phyloP scores from a whole-genome alignment of 2,797 vertebrate genomes.

The Heliangelus exortis region DNA sequence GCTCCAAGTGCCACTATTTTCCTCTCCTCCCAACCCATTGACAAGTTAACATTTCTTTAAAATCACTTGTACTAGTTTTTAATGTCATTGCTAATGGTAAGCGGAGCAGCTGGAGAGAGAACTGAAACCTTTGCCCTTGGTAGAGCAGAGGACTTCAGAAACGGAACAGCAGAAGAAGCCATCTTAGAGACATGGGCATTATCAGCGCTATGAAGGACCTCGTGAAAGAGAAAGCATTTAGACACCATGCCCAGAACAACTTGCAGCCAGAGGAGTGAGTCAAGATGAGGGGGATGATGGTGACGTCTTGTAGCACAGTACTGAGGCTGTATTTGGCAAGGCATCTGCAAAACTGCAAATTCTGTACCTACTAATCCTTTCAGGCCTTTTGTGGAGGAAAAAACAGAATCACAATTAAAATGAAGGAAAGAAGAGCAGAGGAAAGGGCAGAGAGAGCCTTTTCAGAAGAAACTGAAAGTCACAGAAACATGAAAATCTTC shows the following conservation, averaged over 20 bases:
- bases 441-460: background rate
- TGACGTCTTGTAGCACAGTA: background rate
- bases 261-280: conserved; percentile 39
- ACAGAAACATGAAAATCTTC: background rate
- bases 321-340: conserved; percentile 37
- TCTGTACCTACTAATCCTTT: background rate
- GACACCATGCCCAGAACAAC: background rate
- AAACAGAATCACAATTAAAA: background rate
- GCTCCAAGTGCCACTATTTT: background rate
- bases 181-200: background rate
- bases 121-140: background rate
- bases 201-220: rapidly evolving
- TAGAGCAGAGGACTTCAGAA: background rate
- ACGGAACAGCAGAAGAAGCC: background rate
- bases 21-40: background rate
- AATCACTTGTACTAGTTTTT: background rate
- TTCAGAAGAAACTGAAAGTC: background rate
- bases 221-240: background rate
- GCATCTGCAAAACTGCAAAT: conserved; percentile 19
- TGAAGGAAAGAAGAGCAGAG: background rate
- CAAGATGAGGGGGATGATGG: conserved; percentile 56
- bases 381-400: background rate
- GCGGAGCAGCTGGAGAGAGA: background rate
- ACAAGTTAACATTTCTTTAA: background rate
- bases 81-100: background rate